These are phyloP conservation scores for Rhineura floridana DNA, from an alignment of 2,113 vertebrate genomes.

Conservation along the genomic window DNA sequence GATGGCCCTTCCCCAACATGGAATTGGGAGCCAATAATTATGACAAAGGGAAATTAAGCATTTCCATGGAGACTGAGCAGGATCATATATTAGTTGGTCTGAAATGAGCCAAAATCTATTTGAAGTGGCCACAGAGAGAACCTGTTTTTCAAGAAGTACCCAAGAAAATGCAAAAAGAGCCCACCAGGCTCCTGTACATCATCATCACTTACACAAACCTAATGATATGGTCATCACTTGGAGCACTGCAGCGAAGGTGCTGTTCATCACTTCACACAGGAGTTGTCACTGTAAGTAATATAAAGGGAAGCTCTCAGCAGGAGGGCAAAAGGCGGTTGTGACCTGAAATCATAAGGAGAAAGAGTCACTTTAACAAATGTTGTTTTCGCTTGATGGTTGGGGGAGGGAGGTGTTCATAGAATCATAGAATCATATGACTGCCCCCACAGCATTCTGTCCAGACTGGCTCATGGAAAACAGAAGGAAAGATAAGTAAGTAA, in stretches of 20 bases:
- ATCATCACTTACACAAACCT: neutral
- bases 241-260: neutral
- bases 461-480: neutral
- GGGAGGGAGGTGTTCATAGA: neutral
- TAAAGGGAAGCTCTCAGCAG: neutral
- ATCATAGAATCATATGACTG: no score
- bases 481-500: neutral
- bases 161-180: neutral
- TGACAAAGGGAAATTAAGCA: neutral
- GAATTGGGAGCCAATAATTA: neutral
- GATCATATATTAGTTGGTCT: neutral
- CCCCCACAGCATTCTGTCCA: neutral
- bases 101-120: no score
- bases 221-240: neutral
- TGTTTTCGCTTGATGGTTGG: neutral
- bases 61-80: neutral
- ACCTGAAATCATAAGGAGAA: neutral
- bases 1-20: no score
- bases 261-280: conserved; percentile 1
- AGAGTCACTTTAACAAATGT: neutral
- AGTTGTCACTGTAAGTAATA: neutral
- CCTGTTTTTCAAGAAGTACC: neutral
- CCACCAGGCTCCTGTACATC: neutral
- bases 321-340: neutral
- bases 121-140: neutral